Base-by-base conservation (phyloP, 2,888 invertebrate genomes). In the Ennomos erosarius region DNA sequence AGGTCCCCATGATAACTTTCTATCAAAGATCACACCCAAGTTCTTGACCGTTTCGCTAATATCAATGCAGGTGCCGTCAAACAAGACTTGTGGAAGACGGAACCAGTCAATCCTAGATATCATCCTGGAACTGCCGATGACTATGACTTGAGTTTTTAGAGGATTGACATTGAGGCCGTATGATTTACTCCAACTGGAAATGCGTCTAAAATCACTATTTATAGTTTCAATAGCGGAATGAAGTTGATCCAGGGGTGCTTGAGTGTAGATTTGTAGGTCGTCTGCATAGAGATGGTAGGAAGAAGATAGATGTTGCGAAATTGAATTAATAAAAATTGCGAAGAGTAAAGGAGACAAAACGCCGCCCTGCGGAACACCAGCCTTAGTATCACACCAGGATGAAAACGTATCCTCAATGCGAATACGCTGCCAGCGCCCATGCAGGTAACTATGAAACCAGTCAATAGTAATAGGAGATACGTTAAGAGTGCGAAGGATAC, bases 401-500 rank as follows among this genome's bases (percentile, higher is more conserved):
- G 42, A 50, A 10, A 4, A 50, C 1, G 33, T 10, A n/a, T 54
- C 46, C 8, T 39, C 46, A 13, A 54, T 10, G 34, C 46, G 46
- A 40, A 46, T 13, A 8, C 40, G 39, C 35, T 54, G 50, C 33
- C 54, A 39, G 34, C 46, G 39, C 2, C 46, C 46, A 40, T 12
- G 35, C 52, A 51, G 51, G 43, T 57, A 57, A 47, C 51, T 57
- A 12, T 33, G 47, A 37, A 57, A 52, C 47, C 46, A 52, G 26
- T 51, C 36, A 40, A 47, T 37, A 10, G 40, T 52, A 16, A 47
- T 5, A 8, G 51, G 51, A 42, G 57, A 57, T 47, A 52, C 10
- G n/a, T 53, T 52, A 47, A 54, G 34, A 6, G 42, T 40, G 42
- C 58, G 35, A 9, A 52, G 43, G 10, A 58, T 8, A 12, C 10